Evolutionary conservation across 2,888 invertebrate genomes (phyloP).

Genomic region (Acanthococcus lagerstroemiae): DNA sequence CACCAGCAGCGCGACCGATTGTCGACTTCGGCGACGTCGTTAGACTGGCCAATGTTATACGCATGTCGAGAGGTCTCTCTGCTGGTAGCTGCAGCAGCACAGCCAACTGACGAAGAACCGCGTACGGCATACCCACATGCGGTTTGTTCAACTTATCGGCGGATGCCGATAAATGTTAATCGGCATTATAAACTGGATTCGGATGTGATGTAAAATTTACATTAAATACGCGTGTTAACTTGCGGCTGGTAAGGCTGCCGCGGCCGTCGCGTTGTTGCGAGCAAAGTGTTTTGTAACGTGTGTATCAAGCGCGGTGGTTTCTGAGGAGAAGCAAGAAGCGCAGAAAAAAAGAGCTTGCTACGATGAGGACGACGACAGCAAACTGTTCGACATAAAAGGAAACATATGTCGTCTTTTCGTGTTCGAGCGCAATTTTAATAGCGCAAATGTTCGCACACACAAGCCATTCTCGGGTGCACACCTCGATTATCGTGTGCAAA

Average conservation of each 20-base stretch:
- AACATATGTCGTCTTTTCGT: slow-evolving; percentile 18
- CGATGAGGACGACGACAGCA: background rate
- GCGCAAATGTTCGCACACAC: background rate
- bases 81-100: background rate
- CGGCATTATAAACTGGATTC: slow-evolving; percentile 26
- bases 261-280: background rate
- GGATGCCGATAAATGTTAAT: slow-evolving; percentile 26
- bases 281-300: slow-evolving; percentile 7
- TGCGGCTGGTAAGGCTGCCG: background rate
- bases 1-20: too few species aligned
- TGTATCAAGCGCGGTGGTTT: slow-evolving; percentile 3
- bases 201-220: slow-evolving; percentile 29
- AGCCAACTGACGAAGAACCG: background rate
- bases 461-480: background rate
- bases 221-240: slow-evolving; percentile 23
- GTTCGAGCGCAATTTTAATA: slow-evolving; percentile 17
- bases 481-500: background rate
- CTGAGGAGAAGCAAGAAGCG: slow-evolving; percentile 4
- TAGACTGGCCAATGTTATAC: too few species aligned
- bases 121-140: background rate
- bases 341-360: slow-evolving; percentile 1
- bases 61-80: too few species aligned
- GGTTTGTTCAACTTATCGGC: background rate
- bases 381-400: background rate
- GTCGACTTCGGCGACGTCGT: too few species aligned